phyloP scores from a whole-genome alignment of 2,113 vertebrate species.

The Bubalus kerabau region DNA sequence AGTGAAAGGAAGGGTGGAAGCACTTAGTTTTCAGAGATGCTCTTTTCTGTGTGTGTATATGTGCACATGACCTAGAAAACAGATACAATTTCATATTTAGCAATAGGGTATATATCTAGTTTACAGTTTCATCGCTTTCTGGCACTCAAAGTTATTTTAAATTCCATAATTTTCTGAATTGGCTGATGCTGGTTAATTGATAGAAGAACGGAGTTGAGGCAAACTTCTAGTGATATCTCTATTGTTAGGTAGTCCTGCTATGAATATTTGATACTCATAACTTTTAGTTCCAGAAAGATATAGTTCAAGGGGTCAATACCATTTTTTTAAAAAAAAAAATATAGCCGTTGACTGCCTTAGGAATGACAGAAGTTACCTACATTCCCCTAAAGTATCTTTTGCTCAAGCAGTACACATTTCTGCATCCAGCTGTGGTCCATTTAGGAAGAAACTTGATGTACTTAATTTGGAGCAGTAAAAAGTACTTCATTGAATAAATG shows the following conservation, averaged over 20 bases:
- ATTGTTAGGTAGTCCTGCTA: neutral
- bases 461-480: neutral
- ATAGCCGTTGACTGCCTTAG: rapidly evolving
- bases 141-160: neutral
- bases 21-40: neutral
- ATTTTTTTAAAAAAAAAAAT: neutral
- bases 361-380: neutral
- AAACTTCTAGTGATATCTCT: neutral
- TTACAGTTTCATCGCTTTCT: neutral
- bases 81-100: too few relatives aligned
- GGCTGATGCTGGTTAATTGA: neutral
- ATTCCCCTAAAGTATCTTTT: neutral
- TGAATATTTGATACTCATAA: neutral
- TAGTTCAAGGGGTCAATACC: neutral
- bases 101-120: neutral
- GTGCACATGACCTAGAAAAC: neutral
- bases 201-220: neutral
- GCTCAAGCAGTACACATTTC: neutral
- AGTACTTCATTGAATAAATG: neutral
- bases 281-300: neutral
- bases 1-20: neutral
- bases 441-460: neutral
- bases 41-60: neutral
- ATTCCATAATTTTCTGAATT: neutral
- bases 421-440: neutral